Evolutionary conservation across 2,113 vertebrate species (phyloP).

Genomic region (Chloropsis cyanopogon): DNA sequence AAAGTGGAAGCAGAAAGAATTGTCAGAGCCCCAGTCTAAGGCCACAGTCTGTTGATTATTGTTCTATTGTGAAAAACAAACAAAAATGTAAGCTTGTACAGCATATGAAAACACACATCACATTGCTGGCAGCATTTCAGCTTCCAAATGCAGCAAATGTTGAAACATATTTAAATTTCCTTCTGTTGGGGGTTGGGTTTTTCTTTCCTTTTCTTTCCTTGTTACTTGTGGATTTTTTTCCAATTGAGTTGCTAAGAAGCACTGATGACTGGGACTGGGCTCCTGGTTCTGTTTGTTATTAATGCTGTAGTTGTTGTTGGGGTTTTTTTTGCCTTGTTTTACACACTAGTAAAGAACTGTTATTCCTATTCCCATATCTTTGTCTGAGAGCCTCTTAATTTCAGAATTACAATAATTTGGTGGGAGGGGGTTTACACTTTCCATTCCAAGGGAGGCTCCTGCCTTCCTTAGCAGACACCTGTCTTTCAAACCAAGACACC

Average conservation of each 20-base stretch:
- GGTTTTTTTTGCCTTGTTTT: too few relatives aligned
- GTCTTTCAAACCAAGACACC: not conserved
- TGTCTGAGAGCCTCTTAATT: not conserved
- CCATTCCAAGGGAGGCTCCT: not conserved
- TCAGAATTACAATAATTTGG: not conserved
- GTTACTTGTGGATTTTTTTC: not conserved
- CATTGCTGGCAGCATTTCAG: slow-evolving; percentile 40
- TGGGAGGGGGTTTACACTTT: not conserved
- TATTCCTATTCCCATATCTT: not conserved
- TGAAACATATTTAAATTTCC: slow-evolving; percentile 43
- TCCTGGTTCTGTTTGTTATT: not conserved
- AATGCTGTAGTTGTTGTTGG: not conserved
- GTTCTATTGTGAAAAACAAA: slow-evolving; percentile 47
- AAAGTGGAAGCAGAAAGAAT: not conserved
- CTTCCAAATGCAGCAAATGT: slow-evolving; percentile 41
- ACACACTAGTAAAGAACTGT: not conserved
- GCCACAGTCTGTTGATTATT: slow-evolving; percentile 48
- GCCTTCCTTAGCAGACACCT: not conserved
- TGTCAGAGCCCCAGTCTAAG: not conserved
- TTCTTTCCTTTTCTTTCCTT: not conserved
- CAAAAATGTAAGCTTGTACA: slow-evolving; percentile 1
- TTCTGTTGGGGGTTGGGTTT: not conserved
- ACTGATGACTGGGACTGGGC: not conserved
- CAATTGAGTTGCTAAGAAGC: not conserved
- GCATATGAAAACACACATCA: slow-evolving; percentile 44